Conservation (phyloP, 2,888 invertebrate species). For the Catocala nupta region DNA sequence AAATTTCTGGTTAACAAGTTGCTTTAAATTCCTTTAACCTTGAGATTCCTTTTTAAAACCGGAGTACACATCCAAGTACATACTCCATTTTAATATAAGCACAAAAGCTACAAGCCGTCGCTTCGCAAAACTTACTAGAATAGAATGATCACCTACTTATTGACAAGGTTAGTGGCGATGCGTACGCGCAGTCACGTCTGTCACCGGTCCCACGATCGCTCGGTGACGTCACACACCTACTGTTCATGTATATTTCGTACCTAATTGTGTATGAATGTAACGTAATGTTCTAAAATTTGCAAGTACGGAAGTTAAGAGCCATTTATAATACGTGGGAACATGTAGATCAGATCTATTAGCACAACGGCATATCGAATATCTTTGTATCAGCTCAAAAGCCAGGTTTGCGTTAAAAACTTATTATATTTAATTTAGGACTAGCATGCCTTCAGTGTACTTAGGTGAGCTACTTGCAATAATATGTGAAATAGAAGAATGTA, state of each 20-base stretch:
- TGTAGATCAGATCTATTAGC: background rate
- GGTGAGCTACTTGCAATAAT: no score
- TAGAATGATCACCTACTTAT: constrained; percentile 23
- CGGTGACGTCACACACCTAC: constrained; percentile 34
- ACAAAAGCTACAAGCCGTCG: constrained; percentile 3
- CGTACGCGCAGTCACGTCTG: constrained; percentile 43
- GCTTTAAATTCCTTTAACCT: no score
- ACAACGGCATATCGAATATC: no score
- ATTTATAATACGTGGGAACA: background rate
- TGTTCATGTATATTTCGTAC: constrained; percentile 16
- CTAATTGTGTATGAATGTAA: constrained; percentile 14
- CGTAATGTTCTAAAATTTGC: constrained; percentile 20
- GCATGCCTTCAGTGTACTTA: no score
- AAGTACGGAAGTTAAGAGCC: constrained; percentile 18
- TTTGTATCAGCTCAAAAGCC: no score
- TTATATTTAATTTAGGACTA: no score
- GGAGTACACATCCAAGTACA: no score
- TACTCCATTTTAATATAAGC: background rate
- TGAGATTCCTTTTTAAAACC: no score
- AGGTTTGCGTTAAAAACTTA: no score
- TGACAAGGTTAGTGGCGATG: constrained; percentile 41
- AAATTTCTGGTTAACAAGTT: no score
- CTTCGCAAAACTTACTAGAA: constrained; percentile 3
- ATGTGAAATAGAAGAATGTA: no score
- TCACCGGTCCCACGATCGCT: constrained; percentile 46